phyloP scores from a whole-genome alignment of 2,113 vertebrate species.

The Myrmecobius fasciatus region DNA sequence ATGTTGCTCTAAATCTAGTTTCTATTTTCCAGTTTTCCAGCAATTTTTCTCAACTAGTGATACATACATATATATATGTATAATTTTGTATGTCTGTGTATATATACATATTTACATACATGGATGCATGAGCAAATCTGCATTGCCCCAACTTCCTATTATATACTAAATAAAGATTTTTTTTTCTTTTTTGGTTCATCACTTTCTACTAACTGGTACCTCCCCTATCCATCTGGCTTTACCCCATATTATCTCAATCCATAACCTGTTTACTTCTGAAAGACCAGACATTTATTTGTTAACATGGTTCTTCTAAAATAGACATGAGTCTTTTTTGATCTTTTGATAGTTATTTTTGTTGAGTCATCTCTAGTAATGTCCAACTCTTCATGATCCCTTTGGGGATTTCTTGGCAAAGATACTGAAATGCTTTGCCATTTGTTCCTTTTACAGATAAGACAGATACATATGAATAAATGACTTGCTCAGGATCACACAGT shows the following conservation, averaged over 20 bases:
- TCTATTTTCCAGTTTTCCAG: too few species aligned
- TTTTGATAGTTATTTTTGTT: not conserved
- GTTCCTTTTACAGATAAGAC: too few species aligned
- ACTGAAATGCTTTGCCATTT: too few species aligned
- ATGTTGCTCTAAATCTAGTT: too few species aligned
- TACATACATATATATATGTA: not conserved
- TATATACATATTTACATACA: too few species aligned
- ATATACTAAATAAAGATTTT: not conserved
- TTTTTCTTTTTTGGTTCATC: not conserved
- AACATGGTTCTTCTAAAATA: not conserved
- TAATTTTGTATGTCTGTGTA: too few species aligned
- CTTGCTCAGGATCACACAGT: too few species aligned
- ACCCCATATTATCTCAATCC: not conserved
- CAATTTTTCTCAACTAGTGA: not conserved
- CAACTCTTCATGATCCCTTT: too few species aligned
- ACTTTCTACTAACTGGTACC: not conserved
- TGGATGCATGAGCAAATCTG: not conserved
- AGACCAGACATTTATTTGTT: not conserved
- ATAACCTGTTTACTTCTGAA: not conserved
- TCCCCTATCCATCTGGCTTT: not conserved
- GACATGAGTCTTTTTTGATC: not conserved
- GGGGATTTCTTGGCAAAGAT: too few species aligned
- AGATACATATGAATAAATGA: too few species aligned
- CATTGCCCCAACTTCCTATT: not conserved
- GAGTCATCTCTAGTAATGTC: too few species aligned